These are phyloP conservation scores for Siniperca scherzeri DNA, from an alignment of 2,797 vertebrate genomes.

Conservation along the genomic window DNA sequence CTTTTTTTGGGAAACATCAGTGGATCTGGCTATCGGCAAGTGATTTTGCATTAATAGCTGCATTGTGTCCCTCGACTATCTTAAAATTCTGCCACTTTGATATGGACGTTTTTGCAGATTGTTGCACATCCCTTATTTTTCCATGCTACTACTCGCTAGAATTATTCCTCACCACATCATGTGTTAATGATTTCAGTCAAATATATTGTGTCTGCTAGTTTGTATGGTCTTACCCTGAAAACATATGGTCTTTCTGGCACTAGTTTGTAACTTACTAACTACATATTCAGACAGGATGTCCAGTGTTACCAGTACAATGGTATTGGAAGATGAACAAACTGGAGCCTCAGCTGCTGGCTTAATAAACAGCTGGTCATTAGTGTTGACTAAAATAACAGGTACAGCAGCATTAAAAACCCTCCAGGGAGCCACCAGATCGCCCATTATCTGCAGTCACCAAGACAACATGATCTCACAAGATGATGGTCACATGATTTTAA, in stretches of 20 bases:
- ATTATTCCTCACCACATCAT: background rate
- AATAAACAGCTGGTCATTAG: constrained; percentile 74
- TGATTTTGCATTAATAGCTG: background rate
- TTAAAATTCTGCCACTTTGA: background rate
- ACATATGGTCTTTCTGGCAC: constrained; percentile 34
- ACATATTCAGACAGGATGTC: background rate
- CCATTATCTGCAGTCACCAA: constrained; percentile 56
- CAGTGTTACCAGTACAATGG: constrained; percentile 1
- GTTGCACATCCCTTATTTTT: background rate
- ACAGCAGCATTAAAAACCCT: constrained; percentile 47
- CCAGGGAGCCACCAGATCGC: constrained; percentile 32
- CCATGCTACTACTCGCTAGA: background rate
- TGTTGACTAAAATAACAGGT: constrained; percentile 59
- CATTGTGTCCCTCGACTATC: background rate
- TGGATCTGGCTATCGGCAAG: background rate
- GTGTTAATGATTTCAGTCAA: constrained; percentile 11
- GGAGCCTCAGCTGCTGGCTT: constrained; percentile 58
- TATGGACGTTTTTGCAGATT: background rate
- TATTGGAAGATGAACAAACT: constrained; percentile 45
- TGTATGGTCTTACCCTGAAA: constrained; percentile 10
- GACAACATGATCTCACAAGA: constrained; percentile 38
- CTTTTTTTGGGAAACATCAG: background rate
- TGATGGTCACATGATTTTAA: constrained; percentile 14
- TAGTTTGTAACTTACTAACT: constrained; percentile 10
- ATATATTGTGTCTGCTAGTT: constrained; percentile 27